A percentile compares a stretch with the other conserved stretches of the same genome.
Evolutionary conservation across 2,797 vertebrate genomes (phyloP).

Genomic region (Siniperca obscura): DNA sequence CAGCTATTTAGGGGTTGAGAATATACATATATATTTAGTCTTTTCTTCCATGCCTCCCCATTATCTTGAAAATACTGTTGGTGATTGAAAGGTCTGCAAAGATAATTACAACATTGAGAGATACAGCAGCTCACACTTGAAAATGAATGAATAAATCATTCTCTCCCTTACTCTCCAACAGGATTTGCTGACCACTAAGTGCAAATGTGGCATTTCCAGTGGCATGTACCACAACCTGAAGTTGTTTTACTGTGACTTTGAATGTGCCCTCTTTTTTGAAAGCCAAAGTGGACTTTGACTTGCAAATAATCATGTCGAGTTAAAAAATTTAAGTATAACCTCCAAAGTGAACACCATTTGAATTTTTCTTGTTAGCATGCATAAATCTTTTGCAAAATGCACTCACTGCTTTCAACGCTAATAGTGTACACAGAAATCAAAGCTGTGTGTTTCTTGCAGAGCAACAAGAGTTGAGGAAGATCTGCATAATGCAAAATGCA

Average conservation of each 20-base stretch:
- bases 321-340: constrained; percentile 29
- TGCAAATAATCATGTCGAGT: constrained; percentile 73
- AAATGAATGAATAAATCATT: constrained; percentile 52
- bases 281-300: constrained; percentile 81
- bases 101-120: constrained; percentile 41
- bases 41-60: constrained; percentile 1
- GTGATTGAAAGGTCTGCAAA: constrained; percentile 35
- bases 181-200: constrained; percentile 55
- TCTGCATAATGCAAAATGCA: constrained; percentile 66
- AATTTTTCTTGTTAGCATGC: constrained; percentile 73
- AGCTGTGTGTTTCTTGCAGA: constrained; percentile 48
- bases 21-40: constrained; percentile 4
- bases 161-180: constrained; percentile 22
- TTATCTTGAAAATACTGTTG: constrained; percentile 33
- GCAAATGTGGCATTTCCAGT: constrained; percentile 58
- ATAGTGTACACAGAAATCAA: constrained; percentile 64
- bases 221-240: constrained; percentile 46
- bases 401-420: constrained; percentile 69
- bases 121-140: constrained; percentile 28
- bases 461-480: constrained; percentile 41
- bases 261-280: constrained; percentile 56
- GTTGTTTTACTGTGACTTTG: constrained; percentile 64
- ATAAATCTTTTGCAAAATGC: constrained; percentile 71
- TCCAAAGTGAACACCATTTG: constrained; percentile 67
- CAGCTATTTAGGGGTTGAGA: not conserved